These are phyloP conservation scores for Tinea trinotella DNA, from an alignment of 2,888 invertebrate genomes.

Conservation along the genomic window DNA sequence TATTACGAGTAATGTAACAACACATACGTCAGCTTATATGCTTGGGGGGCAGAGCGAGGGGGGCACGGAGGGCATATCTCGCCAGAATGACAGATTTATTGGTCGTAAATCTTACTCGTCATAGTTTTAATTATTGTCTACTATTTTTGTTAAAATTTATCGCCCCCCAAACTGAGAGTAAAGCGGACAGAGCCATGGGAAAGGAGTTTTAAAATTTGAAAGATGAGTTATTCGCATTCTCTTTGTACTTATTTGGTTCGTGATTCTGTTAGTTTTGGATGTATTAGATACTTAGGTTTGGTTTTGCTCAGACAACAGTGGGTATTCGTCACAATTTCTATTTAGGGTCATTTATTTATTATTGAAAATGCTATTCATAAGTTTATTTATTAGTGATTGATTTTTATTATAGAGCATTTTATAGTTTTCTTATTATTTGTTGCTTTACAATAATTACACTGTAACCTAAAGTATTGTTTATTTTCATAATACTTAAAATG, in stretches of 20 bases:
- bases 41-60: too few species aligned
- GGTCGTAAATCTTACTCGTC: constrained; percentile 44
- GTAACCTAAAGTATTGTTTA: too few species aligned
- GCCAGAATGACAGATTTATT: constrained; percentile 16
- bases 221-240: constrained; percentile 9
- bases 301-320: background rate
- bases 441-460: too few species aligned
- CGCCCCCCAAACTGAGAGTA: constrained; percentile 4
- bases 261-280: background rate
- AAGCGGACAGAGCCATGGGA: background rate
- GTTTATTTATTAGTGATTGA: too few species aligned
- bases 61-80: constrained; percentile 10
- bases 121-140: constrained; percentile 53
- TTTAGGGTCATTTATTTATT: too few species aligned
- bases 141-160: constrained; percentile 31
- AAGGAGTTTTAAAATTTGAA: constrained; percentile 1
- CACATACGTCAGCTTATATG: too few species aligned
- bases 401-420: too few species aligned
- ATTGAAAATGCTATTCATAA: too few species aligned
- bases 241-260: constrained; percentile 1
- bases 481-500: too few species aligned
- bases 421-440: too few species aligned
- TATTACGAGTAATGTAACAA: too few species aligned
- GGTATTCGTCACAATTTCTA: background rate
- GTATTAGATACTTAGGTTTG: too few species aligned